Evolutionary conservation across 2,797 vertebrate genomes (phyloP).

Genomic region (Echeneis naucrates): DNA sequence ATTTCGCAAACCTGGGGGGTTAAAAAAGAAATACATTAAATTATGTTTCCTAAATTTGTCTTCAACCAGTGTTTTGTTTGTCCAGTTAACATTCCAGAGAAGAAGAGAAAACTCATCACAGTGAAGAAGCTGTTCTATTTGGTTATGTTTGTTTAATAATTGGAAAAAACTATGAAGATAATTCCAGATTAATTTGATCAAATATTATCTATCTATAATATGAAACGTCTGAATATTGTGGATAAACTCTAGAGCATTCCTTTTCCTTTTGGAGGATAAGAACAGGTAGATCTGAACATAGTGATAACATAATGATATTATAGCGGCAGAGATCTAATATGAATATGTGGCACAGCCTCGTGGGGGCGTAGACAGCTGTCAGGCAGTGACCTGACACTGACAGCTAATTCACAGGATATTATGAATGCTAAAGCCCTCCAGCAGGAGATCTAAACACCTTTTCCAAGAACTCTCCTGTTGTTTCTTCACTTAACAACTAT

Average conservation of each 20-base stretch:
- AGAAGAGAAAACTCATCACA: not conserved
- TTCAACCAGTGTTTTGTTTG: not conserved
- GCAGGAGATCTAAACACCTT: slow-evolving; percentile 35
- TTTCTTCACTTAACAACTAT: slow-evolving; percentile 45
- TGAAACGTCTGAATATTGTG: not conserved
- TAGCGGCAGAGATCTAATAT: too few relatives aligned
- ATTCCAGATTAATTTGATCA: not conserved
- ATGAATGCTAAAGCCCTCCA: slow-evolving; percentile 39
- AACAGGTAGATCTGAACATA: too few relatives aligned
- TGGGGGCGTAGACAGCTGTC: slow-evolving; percentile 13
- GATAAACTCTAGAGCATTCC: too few relatives aligned
- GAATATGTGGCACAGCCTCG: too few relatives aligned
- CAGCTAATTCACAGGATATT: slow-evolving; percentile 48
- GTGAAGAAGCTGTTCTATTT: not conserved
- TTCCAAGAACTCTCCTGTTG: slow-evolving; percentile 25
- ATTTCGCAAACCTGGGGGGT: slow-evolving; percentile 88
- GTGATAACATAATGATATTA: too few relatives aligned
- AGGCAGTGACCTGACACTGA: not conserved
- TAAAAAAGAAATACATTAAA: not conserved
- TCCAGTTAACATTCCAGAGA: not conserved
- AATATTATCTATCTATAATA: not conserved
- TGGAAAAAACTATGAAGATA: not conserved
- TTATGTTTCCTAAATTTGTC: not conserved
- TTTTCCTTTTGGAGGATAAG: too few relatives aligned
- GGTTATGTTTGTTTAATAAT: too few relatives aligned